Percentiles rank a stretch among this genome's conserved stretches.
Evolutionary conservation across 2,797 vertebrate genomes (phyloP).

Genomic region (Ambastaia sidthimunki): DNA sequence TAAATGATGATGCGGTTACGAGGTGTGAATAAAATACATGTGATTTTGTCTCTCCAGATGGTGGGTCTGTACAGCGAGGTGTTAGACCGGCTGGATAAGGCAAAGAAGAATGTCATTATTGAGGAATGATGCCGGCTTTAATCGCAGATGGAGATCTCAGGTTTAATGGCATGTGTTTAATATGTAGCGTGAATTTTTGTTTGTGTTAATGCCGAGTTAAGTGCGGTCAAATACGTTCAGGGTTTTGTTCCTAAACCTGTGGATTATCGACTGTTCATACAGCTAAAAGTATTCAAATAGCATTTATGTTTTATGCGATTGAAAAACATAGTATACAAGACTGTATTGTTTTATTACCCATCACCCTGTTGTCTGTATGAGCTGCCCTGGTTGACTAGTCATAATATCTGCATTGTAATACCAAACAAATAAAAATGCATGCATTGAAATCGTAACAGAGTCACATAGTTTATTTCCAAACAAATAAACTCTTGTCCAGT

Average conservation of each 20-base stretch:
- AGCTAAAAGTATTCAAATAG: slow-evolving; percentile 1
- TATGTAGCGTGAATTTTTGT: slow-evolving; percentile 42
- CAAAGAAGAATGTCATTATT: slow-evolving; percentile 68
- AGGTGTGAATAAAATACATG: slow-evolving; percentile 27
- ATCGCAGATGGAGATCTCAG: slow-evolving; percentile 29
- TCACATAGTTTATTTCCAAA: slow-evolving; percentile 88
- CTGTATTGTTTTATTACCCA: slow-evolving; percentile 34
- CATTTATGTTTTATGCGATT: not conserved
- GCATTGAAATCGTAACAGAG: slow-evolving; percentile 80
- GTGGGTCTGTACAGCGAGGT: slow-evolving; percentile 83
- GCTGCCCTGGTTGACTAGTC: not conserved
- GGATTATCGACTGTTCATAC: not conserved
- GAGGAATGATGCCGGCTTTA: slow-evolving; percentile 67
- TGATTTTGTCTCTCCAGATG: slow-evolving; percentile 79
- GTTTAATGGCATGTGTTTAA: slow-evolving; percentile 37
- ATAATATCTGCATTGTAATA: slow-evolving; percentile 21
- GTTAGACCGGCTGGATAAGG: slow-evolving; percentile 82
- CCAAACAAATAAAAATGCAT: slow-evolving; percentile 68
- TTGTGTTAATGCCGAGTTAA: slow-evolving; percentile 7
- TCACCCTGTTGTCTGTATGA: slow-evolving; percentile 12
- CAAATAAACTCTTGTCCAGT: slow-evolving; percentile 86
- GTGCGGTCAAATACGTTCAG: not conserved
- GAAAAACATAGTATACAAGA: not conserved
- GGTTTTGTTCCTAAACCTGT: not conserved
- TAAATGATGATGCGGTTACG: slow-evolving; percentile 2